These are phyloP conservation scores for Trichogramma dendrolimi DNA, from an alignment of 2,888 invertebrate species.

Conservation along the genomic window DNA sequence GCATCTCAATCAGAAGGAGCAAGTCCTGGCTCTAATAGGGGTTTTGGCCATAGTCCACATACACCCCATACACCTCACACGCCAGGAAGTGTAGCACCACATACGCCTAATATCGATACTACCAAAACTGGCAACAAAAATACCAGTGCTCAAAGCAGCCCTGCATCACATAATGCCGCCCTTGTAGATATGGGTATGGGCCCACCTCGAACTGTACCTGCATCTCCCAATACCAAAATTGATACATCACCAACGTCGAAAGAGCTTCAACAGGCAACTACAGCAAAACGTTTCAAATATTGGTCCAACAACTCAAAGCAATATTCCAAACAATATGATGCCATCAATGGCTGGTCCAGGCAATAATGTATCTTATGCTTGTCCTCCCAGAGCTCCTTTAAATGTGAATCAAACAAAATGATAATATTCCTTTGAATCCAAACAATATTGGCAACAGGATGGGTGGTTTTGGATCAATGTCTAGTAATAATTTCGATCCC, in stretches of 20 bases:
- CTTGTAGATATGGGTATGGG: slow-evolving; percentile 45
- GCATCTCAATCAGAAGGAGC: slow-evolving; percentile 46
- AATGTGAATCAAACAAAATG: slow-evolving; percentile 51
- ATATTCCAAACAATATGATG: slow-evolving; percentile 32
- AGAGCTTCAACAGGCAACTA: slow-evolving; percentile 40
- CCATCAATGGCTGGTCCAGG: slow-evolving; percentile 40
- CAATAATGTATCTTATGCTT: slow-evolving; percentile 37
- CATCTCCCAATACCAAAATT: slow-evolving; percentile 49
- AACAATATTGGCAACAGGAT: slow-evolving; percentile 56
- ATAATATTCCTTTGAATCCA: slow-evolving; percentile 66
- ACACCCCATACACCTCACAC: slow-evolving; percentile 50
- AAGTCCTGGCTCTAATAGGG: slow-evolving; percentile 48
- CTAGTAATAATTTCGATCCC: slow-evolving; percentile 76
- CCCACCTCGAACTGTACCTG: slow-evolving; percentile 48
- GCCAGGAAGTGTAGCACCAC: slow-evolving; percentile 47
- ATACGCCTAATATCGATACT: slow-evolving; percentile 44
- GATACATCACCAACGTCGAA: slow-evolving; percentile 47
- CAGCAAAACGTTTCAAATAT: slow-evolving; percentile 29
- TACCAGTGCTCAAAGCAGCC: slow-evolving; percentile 50
- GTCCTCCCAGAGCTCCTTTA: slow-evolving; percentile 41
- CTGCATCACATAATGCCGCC: slow-evolving; percentile 45
- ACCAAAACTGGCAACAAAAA: slow-evolving; percentile 43
- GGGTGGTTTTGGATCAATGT: slow-evolving; percentile 48
- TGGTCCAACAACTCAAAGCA: slow-evolving; percentile 36
- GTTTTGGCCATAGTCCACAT: slow-evolving; percentile 49